phyloP scores from a whole-genome alignment of 2,888 invertebrate genomes.

The Dendrolimus houi region DNA sequence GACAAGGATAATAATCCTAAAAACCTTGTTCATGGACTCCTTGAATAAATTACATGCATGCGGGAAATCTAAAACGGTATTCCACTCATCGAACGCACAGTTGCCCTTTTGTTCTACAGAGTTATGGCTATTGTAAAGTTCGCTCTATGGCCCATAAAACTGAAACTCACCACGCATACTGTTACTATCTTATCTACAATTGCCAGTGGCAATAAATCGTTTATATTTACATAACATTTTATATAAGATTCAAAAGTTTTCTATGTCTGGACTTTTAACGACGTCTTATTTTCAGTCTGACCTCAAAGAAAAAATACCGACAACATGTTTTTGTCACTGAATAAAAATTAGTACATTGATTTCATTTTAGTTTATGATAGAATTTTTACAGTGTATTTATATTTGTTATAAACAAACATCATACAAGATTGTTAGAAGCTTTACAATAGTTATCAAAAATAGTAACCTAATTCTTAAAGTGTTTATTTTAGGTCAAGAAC shows the following conservation, averaged over 20 bases:
- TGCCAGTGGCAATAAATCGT: slow-evolving; percentile 6
- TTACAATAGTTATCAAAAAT: too few relatives aligned
- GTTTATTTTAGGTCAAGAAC: too few relatives aligned
- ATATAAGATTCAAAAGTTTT: not conserved
- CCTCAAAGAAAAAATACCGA: too few relatives aligned
- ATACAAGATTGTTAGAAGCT: too few relatives aligned
- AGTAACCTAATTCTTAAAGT: too few relatives aligned
- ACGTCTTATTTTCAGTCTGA: not conserved
- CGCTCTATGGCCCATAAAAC: slow-evolving; percentile 29
- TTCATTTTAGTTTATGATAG: too few relatives aligned
- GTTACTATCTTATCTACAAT: slow-evolving; percentile 21
- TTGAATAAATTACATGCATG: not conserved
- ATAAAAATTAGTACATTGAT: too few relatives aligned
- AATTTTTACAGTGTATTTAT: too few relatives aligned
- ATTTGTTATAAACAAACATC: too few relatives aligned
- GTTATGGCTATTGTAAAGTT: slow-evolving; percentile 28
- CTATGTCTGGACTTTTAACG: not conserved
- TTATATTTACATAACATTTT: slow-evolving; percentile 1
- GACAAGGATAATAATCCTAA: not conserved
- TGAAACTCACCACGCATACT: slow-evolving; percentile 17
- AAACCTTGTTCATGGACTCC: not conserved
- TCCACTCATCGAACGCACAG: not conserved
- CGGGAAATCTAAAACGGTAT: not conserved
- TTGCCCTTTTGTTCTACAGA: slow-evolving; percentile 13
- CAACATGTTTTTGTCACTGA: too few relatives aligned